Evolutionary conservation across 2,797 vertebrate species (phyloP).

Genomic region (Syngnathus rostellatus): DNA sequence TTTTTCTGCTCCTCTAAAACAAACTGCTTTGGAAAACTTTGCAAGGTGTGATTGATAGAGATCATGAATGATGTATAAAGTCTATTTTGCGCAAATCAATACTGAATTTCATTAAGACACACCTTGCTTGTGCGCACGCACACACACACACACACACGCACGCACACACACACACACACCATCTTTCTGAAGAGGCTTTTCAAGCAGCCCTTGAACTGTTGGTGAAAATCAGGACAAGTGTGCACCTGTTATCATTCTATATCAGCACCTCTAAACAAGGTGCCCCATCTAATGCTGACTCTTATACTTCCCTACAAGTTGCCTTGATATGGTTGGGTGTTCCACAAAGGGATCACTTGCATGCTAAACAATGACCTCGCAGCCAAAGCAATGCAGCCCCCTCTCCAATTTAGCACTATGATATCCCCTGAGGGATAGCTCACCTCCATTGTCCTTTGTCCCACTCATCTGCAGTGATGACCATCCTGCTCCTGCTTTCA

Average conservation of each 20-base stretch:
- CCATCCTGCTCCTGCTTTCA: slow-evolving; percentile 48
- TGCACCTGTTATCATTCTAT: slow-evolving; percentile 42
- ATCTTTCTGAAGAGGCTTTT: slow-evolving; percentile 23
- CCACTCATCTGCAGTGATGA: slow-evolving; percentile 45
- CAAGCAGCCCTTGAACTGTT: slow-evolving; percentile 18
- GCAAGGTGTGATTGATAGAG: slow-evolving; percentile 72
- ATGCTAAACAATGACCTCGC: slow-evolving; percentile 64
- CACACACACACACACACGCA: slow-evolving; percentile 8
- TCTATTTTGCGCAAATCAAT: slow-evolving; percentile 75
- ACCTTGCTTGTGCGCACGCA: slow-evolving; percentile 23
- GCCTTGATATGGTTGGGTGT: slow-evolving; percentile 48
- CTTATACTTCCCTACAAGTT: slow-evolving; percentile 33
- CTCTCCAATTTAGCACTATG: slow-evolving; percentile 53
- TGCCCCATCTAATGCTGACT: slow-evolving; percentile 51
- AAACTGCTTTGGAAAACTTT: slow-evolving; percentile 70
- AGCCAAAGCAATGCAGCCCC: slow-evolving; percentile 45
- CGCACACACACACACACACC: neutral
- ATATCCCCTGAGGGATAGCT: slow-evolving; percentile 54
- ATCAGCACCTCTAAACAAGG: slow-evolving; percentile 47
- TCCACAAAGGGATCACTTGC: slow-evolving; percentile 46
- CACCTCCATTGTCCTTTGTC: slow-evolving; percentile 60
- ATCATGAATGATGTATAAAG: slow-evolving; percentile 82
- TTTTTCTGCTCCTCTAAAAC: slow-evolving; percentile 58
- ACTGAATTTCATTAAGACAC: slow-evolving; percentile 72
- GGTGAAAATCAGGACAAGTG: slow-evolving; percentile 24